phyloP scores from a whole-genome alignment of 1,140 invertebrate genomes.

The Ceratina australensis region DNA sequence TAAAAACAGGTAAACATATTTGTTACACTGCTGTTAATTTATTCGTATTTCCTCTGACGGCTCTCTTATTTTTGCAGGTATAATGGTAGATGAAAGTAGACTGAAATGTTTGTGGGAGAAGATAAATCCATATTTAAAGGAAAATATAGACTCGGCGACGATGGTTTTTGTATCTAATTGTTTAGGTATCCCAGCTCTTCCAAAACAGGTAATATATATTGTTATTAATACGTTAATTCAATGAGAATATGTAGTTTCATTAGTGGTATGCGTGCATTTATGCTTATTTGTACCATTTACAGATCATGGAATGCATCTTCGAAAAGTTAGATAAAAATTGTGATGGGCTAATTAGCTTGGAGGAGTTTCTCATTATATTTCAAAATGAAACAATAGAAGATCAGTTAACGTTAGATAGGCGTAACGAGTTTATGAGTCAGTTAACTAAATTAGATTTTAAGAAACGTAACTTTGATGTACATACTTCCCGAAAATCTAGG shows the following conservation, averaged over 20 bases:
- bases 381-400: conserved; percentile 79
- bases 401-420: conserved; percentile 69
- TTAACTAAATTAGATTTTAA: conserved; percentile 61
- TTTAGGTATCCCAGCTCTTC: conserved; percentile 65
- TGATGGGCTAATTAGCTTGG: conserved; percentile 84
- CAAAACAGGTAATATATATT: conserved; percentile 65
- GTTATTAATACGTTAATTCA: conserved; percentile 38
- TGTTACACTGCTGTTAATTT: not conserved
- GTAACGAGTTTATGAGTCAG: conserved; percentile 56
- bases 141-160: conserved; percentile 64
- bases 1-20: conserved; percentile 29
- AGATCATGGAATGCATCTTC: conserved; percentile 84
- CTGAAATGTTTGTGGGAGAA: conserved; percentile 67
- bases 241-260: not conserved
- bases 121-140: conserved; percentile 57
- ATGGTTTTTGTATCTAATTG: conserved; percentile 64
- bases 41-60: not conserved
- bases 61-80: conserved; percentile 54
- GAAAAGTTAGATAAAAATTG: conserved; percentile 83
- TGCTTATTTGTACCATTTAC: conserved; percentile 60
- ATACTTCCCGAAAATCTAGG: conserved; percentile 65
- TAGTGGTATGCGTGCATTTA: too few relatives aligned
- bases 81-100: conserved; percentile 61
- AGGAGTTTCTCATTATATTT: conserved; percentile 84
- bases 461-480: conserved; percentile 61